Evolutionary conservation across 2,113 vertebrate genomes (phyloP).

Genomic region (Siniperca chuatsi): DNA sequence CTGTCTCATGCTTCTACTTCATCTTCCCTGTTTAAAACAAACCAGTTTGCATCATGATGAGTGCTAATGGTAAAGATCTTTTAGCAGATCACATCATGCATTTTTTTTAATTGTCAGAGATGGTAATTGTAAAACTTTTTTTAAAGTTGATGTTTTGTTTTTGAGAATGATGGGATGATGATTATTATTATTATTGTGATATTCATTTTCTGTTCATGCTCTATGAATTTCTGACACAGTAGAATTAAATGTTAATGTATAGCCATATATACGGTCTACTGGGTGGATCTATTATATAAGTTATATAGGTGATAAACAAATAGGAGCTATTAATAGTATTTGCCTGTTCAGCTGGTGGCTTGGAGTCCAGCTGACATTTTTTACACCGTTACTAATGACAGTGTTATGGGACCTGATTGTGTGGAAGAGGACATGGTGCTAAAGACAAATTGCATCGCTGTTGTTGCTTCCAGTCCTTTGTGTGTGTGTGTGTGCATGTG

Average conservation of each 20-base stretch:
- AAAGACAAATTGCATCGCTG: constrained; percentile 31
- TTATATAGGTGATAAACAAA: constrained; percentile 46
- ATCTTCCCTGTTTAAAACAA: neutral
- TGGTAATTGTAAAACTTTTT: neutral
- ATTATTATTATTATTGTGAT: neutral
- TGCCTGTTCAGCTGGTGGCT: constrained; percentile 52
- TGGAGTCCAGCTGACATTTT: constrained; percentile 45
- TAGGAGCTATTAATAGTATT: constrained; percentile 50
- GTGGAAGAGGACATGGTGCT: constrained; percentile 4
- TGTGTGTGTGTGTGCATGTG: neutral
- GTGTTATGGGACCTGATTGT: constrained; percentile 22
- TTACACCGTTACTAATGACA: constrained; percentile 22
- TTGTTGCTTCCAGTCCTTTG: constrained; percentile 3
- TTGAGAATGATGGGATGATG: neutral
- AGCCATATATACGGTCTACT: neutral
- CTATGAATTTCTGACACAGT: neutral
- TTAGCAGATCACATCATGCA: neutral
- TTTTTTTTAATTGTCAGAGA: neutral
- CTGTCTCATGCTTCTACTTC: neutral
- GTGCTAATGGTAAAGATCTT: neutral
- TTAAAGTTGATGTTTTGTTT: neutral
- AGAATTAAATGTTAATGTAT: neutral
- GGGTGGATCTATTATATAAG: constrained; percentile 38
- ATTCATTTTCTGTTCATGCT: too few relatives aligned
- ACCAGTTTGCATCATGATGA: neutral